Conservation (phyloP, 2,888 invertebrate genomes). For the Tethea ocularis region DNA sequence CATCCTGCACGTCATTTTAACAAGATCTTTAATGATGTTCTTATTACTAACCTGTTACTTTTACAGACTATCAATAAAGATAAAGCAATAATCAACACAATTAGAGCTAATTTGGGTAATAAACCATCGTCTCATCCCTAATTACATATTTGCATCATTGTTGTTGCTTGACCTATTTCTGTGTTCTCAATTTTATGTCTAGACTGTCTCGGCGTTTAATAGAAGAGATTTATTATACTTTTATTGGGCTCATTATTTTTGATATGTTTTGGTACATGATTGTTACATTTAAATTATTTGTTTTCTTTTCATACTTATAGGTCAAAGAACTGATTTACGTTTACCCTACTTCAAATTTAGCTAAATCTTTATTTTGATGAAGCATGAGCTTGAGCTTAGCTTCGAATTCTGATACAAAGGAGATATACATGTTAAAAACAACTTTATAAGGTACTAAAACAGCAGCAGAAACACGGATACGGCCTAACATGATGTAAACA, state of each 20-base stretch:
- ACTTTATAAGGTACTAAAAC: slow-evolving; percentile 32
- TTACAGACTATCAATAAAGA: neutral
- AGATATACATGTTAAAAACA: neutral
- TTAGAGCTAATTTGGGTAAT: neutral
- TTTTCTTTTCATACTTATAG: too few relatives aligned
- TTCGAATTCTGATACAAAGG: neutral
- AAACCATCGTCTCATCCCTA: neutral
- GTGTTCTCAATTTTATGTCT: slow-evolving; percentile 3
- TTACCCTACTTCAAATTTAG: neutral
- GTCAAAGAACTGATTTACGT: too few relatives aligned
- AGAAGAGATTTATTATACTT: slow-evolving; percentile 6
- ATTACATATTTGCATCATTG: slow-evolving; percentile 10
- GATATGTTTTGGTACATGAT: neutral
- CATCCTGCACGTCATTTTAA: too few relatives aligned
- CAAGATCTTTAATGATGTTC: too few relatives aligned
- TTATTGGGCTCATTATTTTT: slow-evolving; percentile 6
- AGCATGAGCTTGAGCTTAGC: too few relatives aligned
- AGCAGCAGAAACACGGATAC: slow-evolving; percentile 30
- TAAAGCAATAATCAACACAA: neutral
- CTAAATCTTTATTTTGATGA: too few relatives aligned
- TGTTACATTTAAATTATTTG: neutral
- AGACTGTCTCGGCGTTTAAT: slow-evolving; percentile 7
- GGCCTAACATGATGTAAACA: slow-evolving; percentile 35
- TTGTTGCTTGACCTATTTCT: neutral
- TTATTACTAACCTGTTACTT: neutral